phyloP scores from a whole-genome alignment of 2,797 vertebrate genomes.

The Spinus olivaceus region DNA sequence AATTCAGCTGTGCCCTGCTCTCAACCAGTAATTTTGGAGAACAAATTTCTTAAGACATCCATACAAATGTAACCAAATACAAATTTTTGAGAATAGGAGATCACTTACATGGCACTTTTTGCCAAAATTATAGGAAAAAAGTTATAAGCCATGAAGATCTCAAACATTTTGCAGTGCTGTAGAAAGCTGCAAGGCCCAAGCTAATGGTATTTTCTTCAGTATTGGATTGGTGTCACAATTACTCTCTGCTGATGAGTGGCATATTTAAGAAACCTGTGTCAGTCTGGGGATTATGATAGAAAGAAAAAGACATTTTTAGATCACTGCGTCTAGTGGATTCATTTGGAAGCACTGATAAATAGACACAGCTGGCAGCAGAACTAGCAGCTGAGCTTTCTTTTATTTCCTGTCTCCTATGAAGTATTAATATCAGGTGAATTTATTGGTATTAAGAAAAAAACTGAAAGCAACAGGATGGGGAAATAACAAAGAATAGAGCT shows the following conservation, averaged over 20 bases:
- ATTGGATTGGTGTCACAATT: not conserved
- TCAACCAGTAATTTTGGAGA: not conserved
- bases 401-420: not conserved
- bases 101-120: not conserved
- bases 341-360: not conserved
- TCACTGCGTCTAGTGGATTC: not conserved
- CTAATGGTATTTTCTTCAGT: not conserved
- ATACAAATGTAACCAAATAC: not conserved
- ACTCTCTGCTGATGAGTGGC: not conserved
- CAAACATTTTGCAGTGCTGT: not conserved
- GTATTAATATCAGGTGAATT: not conserved
- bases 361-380: not conserved
- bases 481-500: conserved; percentile 1
- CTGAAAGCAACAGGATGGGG: not conserved
- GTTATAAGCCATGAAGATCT: not conserved
- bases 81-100: not conserved
- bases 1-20: not conserved
- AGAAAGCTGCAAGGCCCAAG: not conserved
- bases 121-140: not conserved
- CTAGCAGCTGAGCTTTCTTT: not conserved
- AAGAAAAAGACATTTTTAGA: conserved; percentile 10
- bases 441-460: not conserved
- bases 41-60: not conserved
- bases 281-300: not conserved
- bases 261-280: not conserved